These are phyloP conservation scores for Oceanodroma leucorhoa DNA, from an alignment of 2,797 vertebrate species.

Conservation along the genomic window DNA sequence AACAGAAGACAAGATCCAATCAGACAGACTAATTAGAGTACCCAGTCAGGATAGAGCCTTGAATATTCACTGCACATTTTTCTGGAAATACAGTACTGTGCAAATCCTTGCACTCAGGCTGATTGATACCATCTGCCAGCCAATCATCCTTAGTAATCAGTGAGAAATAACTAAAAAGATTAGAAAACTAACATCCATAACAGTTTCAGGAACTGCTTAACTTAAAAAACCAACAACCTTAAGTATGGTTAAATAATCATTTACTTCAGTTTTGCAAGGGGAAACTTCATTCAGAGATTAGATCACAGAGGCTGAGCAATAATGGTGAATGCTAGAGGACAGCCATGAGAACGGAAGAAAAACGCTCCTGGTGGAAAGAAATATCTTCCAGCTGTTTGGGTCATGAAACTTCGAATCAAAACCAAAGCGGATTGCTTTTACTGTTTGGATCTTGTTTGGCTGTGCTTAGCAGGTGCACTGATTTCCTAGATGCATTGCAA, in stretches of 20 bases:
- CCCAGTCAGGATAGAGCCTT: not conserved
- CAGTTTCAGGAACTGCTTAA: not conserved
- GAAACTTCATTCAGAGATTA: not conserved
- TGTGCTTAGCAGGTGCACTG: not conserved
- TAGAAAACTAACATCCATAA: not conserved
- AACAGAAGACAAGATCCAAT: slow-evolving; percentile 34
- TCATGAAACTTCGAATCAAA: not conserved
- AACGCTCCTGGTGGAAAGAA: not conserved
- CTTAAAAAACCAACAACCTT: not conserved
- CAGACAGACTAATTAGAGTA: slow-evolving; percentile 29
- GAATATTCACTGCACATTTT: slow-evolving; percentile 24
- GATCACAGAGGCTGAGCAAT: not conserved
- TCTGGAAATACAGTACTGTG: not conserved
- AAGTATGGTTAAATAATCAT: not conserved
- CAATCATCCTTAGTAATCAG: slow-evolving; percentile 1
- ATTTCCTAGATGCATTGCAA: not conserved
- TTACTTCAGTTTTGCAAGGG: not conserved
- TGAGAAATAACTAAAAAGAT: slow-evolving; percentile 7
- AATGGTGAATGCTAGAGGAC: not conserved
- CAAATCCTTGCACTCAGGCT: slow-evolving; percentile 5
- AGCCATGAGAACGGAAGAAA: not conserved
- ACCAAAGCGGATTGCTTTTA: not conserved
- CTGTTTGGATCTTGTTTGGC: not conserved
- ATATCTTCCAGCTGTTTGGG: not conserved
- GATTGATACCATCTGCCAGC: slow-evolving; percentile 19